phyloP scores from a whole-genome alignment of 2,888 invertebrate species.

The Acanthopleura granulata region DNA sequence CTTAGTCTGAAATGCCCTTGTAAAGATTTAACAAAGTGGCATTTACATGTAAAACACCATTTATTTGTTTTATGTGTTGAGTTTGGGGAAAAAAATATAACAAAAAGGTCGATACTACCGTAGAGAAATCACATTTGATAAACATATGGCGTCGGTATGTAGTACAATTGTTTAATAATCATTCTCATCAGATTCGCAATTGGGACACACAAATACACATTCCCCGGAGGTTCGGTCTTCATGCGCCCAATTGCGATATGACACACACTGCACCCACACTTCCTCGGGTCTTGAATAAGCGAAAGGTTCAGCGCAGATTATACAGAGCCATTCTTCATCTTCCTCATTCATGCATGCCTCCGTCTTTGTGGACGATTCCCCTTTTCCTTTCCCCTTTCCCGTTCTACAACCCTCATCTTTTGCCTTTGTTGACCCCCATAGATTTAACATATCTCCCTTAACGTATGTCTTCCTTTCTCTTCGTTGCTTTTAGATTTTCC shows the following conservation, averaged over 20 bases:
- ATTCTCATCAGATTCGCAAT: constrained; percentile 2
- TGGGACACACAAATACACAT: background rate
- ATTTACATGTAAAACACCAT: too few relatives aligned
- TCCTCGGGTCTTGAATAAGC: constrained; percentile 17
- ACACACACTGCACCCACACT: constrained; percentile 21
- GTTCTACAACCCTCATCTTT: background rate
- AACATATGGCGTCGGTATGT: too few relatives aligned
- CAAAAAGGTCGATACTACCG: background rate
- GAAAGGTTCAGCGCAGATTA: constrained; percentile 22
- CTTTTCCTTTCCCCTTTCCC: constrained; percentile 1
- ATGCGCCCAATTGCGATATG: constrained; percentile 22
- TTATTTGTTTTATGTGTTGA: too few relatives aligned
- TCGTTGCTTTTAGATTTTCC: background rate
- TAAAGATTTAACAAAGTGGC: too few relatives aligned
- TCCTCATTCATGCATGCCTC: background rate
- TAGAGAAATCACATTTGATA: too few relatives aligned
- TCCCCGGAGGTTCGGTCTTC: constrained; percentile 19
- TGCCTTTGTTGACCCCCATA: background rate
- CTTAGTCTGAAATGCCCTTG: too few relatives aligned
- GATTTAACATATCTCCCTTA: too few relatives aligned
- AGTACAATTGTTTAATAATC: background rate
- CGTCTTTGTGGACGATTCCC: background rate
- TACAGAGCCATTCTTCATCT: constrained; percentile 24
- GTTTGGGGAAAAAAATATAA: background rate
- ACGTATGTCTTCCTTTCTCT: background rate